Evolutionary conservation across 1,140 invertebrate genomes (phyloP).

Genomic region (Drosophila jambulina): DNA sequence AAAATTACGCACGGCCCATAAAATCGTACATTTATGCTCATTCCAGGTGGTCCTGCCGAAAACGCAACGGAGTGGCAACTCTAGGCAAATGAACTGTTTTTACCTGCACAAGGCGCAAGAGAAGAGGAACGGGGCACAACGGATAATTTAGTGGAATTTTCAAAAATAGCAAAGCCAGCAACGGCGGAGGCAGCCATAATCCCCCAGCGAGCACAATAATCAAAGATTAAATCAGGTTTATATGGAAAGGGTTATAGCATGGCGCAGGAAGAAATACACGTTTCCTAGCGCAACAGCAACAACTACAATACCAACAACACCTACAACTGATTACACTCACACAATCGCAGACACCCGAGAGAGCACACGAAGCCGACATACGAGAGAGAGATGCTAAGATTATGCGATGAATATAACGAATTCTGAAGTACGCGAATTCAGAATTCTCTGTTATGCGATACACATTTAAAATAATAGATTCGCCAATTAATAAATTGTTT

Average conservation of each 20-base stretch:
- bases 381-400: constrained; percentile 33
- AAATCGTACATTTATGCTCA: constrained; percentile 51
- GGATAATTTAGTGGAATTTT: constrained; percentile 83
- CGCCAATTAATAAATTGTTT: not conserved
- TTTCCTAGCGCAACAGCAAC: constrained; percentile 72
- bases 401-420: constrained; percentile 9
- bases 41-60: constrained; percentile 71
- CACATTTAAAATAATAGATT: not conserved
- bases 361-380: constrained; percentile 15
- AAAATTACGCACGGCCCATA: constrained; percentile 50
- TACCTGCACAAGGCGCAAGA: constrained; percentile 60
- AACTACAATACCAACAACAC: constrained; percentile 62
- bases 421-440: too few species aligned
- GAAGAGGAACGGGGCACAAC: constrained; percentile 40
- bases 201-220: constrained; percentile 69
- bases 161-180: constrained; percentile 75
- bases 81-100: constrained; percentile 80
- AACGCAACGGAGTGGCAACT: constrained; percentile 56
- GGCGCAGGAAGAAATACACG: constrained; percentile 82
- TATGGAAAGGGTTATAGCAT: constrained; percentile 79
- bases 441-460: not conserved
- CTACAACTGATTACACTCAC: constrained; percentile 62
- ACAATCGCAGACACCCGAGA: constrained; percentile 7
- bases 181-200: constrained; percentile 53
- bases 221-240: constrained; percentile 84